Evolutionary conservation across 2,113 vertebrate genomes (phyloP).

Genomic region (Anarhynchus alexandrinus): DNA sequence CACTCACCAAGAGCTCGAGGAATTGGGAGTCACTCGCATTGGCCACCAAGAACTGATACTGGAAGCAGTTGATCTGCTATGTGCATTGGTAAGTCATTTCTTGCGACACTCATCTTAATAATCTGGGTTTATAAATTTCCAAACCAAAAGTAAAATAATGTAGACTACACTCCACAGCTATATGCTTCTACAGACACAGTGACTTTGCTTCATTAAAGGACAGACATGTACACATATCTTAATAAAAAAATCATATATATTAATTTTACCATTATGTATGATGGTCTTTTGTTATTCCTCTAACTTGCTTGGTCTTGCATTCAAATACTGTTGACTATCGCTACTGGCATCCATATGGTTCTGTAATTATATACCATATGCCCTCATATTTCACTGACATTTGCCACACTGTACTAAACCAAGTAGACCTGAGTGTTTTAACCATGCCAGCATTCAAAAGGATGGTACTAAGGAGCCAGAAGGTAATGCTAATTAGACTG

Average conservation of each 20-base stretch:
- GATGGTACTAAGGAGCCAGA: constrained; percentile 12
- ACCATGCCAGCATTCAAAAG: background rate
- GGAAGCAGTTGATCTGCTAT: constrained; percentile 88
- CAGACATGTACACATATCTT: background rate
- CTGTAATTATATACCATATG: constrained; percentile 47
- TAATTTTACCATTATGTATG: background rate
- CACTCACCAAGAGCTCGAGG: constrained; percentile 88
- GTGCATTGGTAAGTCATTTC: constrained; percentile 79
- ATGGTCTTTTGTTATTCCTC: background rate
- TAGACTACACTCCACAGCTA: fast-evolving
- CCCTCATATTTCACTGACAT: background rate
- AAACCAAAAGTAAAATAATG: background rate
- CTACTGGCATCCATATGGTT: constrained; percentile 41
- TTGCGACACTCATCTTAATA: background rate
- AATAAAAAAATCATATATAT: background rate
- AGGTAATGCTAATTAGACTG: constrained; percentile 44
- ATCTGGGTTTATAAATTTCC: background rate
- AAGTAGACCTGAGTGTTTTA: background rate
- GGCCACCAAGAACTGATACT: constrained; percentile 91
- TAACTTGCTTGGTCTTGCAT: background rate
- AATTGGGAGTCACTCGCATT: constrained; percentile 85
- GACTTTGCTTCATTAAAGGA: background rate
- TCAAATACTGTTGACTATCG: background rate
- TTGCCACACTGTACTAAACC: constrained; percentile 24
- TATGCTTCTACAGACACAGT: background rate